phyloP scores from a whole-genome alignment of 1,140 invertebrate genomes.

The Pseudomyrmex concolor region DNA sequence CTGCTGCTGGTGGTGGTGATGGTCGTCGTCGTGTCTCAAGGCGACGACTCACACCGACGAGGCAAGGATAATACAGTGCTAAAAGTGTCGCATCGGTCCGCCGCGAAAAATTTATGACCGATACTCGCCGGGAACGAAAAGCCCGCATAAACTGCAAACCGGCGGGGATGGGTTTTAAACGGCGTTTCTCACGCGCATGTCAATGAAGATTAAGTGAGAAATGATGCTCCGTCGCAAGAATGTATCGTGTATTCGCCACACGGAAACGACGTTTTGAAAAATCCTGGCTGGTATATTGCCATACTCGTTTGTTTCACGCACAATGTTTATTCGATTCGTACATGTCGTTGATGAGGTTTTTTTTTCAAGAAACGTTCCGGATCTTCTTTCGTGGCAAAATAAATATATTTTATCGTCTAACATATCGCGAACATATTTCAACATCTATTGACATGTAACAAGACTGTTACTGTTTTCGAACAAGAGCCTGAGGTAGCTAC shows the following conservation, averaged over 20 bases:
- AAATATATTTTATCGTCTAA: no score
- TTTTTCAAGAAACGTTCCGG: no score
- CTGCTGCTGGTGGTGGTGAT: not conserved
- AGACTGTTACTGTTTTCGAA: no score
- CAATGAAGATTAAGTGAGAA: conserved; percentile 62
- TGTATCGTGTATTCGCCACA: not conserved
- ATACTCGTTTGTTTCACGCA: not conserved
- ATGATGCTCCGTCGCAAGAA: not conserved
- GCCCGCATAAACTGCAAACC: conserved; percentile 40
- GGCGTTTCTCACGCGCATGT: conserved; percentile 64
- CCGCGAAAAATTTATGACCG: conserved; percentile 64
- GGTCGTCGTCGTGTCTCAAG: conserved; percentile 11
- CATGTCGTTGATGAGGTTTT: no score
- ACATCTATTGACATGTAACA: no score
- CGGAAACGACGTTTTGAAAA: not conserved
- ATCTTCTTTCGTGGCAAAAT: no score
- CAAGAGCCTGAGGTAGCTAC: no score
- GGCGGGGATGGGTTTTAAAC: conserved; percentile 50
- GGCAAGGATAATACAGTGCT: conserved; percentile 52
- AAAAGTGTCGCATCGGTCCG: conserved; percentile 61
- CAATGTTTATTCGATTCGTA: no score
- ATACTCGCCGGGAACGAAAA: conserved; percentile 41
- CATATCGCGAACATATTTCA: no score
- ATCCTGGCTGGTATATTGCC: not conserved
- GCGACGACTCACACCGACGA: not conserved